These are phyloP conservation scores for Phaethon lepturus DNA, from an alignment of 2,113 vertebrate genomes.

Conservation along the genomic window DNA sequence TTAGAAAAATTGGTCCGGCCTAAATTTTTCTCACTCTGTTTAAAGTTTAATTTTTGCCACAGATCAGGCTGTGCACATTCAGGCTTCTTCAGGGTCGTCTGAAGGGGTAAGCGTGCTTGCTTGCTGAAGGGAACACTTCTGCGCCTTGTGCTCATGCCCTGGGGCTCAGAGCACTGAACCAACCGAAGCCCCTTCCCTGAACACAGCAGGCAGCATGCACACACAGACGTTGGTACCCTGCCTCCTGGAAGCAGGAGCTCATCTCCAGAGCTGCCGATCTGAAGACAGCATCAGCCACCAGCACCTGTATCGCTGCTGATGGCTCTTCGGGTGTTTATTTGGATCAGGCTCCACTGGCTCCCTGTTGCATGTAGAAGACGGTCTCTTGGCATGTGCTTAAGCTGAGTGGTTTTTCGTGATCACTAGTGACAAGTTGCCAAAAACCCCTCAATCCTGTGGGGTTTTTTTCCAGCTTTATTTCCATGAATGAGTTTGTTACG, in stretches of 20 bases:
- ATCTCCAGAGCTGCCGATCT: neutral
- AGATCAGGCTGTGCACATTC: neutral
- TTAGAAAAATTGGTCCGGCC: neutral
- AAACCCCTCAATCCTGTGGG: neutral
- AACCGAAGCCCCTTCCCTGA: neutral
- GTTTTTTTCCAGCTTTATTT: neutral
- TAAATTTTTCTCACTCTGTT: neutral
- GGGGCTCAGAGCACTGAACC: neutral
- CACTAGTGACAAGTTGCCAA: neutral
- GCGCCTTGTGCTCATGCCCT: fast-evolving
- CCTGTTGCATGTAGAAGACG: fast-evolving
- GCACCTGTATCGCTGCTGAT: fast-evolving
- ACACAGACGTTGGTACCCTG: fast-evolving
- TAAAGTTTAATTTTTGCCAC: neutral
- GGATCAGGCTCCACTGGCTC: fast-evolving
- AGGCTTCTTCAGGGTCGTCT: neutral
- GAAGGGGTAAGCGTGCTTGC: fast-evolving
- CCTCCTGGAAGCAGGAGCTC: neutral
- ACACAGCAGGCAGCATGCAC: fast-evolving
- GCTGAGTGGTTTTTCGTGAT: neutral
- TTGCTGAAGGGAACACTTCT: fast-evolving
- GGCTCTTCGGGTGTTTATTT: neutral
- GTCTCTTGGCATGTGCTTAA: fast-evolving
- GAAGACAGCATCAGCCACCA: fast-evolving
- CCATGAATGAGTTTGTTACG: neutral